These are phyloP conservation scores for Stenoptilia bipunctidactyla DNA, from an alignment of 2,888 invertebrate species.

Conservation along the genomic window DNA sequence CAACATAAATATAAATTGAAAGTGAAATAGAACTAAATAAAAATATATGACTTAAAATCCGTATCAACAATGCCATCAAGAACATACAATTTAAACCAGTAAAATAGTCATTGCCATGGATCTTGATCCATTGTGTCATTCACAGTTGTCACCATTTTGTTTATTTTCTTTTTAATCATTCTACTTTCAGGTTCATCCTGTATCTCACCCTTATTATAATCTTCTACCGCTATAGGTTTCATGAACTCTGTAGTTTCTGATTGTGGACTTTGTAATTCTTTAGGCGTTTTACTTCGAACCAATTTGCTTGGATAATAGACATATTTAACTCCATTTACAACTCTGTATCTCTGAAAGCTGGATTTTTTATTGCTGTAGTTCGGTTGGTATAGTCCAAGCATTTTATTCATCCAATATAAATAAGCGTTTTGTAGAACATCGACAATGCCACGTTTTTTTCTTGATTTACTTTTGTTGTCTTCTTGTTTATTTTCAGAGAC, in stretches of 20 bases:
- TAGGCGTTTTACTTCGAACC: constrained; percentile 29
- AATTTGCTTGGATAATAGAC: constrained; percentile 37
- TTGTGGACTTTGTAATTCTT: constrained; percentile 17
- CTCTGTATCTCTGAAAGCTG: constrained; percentile 35
- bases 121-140: constrained; percentile 50
- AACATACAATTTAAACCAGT: constrained; percentile 52
- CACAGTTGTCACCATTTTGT: constrained; percentile 41
- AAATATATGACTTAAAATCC: constrained; percentile 47
- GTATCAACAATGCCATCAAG: constrained; percentile 48
- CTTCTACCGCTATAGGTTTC: constrained; percentile 33
- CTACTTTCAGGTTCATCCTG: constrained; percentile 39
- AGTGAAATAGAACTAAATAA: constrained; percentile 20
- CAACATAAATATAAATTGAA: too few relatives aligned
- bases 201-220: constrained; percentile 58
- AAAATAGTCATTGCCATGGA: constrained; percentile 67
- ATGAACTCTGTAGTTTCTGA: constrained; percentile 10
- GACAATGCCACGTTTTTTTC: constrained; percentile 39
- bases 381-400: constrained; percentile 26
- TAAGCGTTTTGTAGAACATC: constrained; percentile 46
- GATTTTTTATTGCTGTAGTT: constrained; percentile 23
- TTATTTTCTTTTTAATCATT: constrained; percentile 39
- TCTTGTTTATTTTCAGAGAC: constrained; percentile 5
- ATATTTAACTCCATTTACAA: constrained; percentile 48
- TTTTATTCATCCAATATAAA: constrained; percentile 40
- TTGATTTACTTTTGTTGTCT: constrained; percentile 22